Percentiles rank a stretch among this genome's conserved stretches.
Evolutionary conservation across 2,888 invertebrate species (phyloP).

Genomic region (Apodemia zela): DNA sequence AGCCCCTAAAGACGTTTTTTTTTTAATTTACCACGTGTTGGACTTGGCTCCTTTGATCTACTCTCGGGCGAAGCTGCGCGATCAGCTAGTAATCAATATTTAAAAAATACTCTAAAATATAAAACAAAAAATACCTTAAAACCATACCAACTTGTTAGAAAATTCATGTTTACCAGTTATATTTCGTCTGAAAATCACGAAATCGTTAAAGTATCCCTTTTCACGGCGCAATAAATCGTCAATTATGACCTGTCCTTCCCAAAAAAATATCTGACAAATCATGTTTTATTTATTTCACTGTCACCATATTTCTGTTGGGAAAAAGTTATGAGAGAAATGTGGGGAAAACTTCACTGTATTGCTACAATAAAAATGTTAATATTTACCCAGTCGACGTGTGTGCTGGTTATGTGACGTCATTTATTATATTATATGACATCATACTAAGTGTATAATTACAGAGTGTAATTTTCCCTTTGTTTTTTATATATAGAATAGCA

Average conservation of each 20-base stretch:
- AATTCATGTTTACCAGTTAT: constrained; percentile 6
- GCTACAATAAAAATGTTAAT: constrained; percentile 10
- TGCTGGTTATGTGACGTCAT: not conserved
- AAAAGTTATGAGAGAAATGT: constrained; percentile 5
- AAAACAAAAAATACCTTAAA: not conserved
- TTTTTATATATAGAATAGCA: not conserved
- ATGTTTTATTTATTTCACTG: constrained; percentile 13
- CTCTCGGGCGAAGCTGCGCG: too few relatives aligned
- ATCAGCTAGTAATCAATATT: too few relatives aligned
- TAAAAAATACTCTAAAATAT: not conserved
- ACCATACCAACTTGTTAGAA: not conserved
- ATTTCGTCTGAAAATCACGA: constrained; percentile 4
- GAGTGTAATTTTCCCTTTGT: not conserved
- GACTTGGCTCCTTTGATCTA: too few relatives aligned
- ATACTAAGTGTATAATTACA: not conserved
- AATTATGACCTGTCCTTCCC: constrained; percentile 12
- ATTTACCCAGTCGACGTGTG: not conserved
- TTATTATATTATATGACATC: not conserved
- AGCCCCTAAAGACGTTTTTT: too few relatives aligned
- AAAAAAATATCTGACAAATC: constrained; percentile 14
- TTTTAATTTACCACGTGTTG: too few relatives aligned
- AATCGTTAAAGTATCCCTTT: constrained; percentile 6
- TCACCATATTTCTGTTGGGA: constrained; percentile 7
- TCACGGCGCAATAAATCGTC: constrained; percentile 9
- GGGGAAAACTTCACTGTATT: constrained; percentile 1